These are phyloP conservation scores for Cremastinae sp. DNA, from an alignment of 2,888 invertebrate species.

Conservation along the genomic window DNA sequence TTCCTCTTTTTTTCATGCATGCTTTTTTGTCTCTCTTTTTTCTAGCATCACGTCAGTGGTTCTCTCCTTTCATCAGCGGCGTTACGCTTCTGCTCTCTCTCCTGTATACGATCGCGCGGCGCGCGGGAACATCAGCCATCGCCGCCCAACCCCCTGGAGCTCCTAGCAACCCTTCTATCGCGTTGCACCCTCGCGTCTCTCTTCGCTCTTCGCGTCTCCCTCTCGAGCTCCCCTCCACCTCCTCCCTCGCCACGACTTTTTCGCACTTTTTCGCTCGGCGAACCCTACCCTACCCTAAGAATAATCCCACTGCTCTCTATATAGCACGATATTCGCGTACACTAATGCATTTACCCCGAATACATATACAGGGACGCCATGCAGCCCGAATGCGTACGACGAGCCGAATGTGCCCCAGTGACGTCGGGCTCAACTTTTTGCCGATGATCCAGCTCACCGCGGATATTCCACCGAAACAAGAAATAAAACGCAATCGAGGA, in stretches of 20 bases:
- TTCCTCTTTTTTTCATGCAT: neutral
- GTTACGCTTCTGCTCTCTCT: constrained; percentile 38
- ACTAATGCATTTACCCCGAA: constrained; percentile 36
- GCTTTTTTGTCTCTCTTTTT: constrained; percentile 28
- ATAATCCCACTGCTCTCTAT: constrained; percentile 70
- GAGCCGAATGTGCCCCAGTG: constrained; percentile 33
- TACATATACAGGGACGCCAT: constrained; percentile 10
- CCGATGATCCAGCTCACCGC: constrained; percentile 26
- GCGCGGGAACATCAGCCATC: constrained; percentile 16
- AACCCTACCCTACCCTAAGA: constrained; percentile 75
- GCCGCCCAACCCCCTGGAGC: constrained; percentile 61
- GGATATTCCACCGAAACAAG: neutral
- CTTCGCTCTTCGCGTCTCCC: constrained; percentile 61
- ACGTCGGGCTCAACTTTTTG: constrained; percentile 27
- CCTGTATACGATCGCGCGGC: constrained; percentile 23
- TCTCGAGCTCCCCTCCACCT: constrained; percentile 56
- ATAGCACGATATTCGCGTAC: constrained; percentile 71
- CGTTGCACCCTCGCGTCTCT: constrained; percentile 44
- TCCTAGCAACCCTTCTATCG: constrained; percentile 61
- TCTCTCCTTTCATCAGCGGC: constrained; percentile 56
- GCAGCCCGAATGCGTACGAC: neutral
- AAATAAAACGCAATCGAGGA: neutral
- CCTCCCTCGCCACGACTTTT: constrained; percentile 66
- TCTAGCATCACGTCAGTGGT: constrained; percentile 49
- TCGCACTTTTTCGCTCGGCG: constrained; percentile 74